Evolutionary conservation across 37 sponge, comb jelly and placozoan species (phyloP).

Genomic region (Sycon ciliatum): DNA sequence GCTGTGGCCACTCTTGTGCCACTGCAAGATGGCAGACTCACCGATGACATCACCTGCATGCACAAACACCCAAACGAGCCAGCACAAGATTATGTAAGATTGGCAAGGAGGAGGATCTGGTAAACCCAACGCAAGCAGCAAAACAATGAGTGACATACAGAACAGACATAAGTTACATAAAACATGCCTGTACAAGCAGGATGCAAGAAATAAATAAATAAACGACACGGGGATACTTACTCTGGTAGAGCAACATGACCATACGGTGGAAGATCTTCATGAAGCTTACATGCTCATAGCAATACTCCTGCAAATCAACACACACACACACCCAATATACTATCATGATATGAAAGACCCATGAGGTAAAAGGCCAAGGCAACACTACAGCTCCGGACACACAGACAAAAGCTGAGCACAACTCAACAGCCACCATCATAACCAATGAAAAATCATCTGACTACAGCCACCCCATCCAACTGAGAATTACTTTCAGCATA

Average conservation of each 20-base stretch:
- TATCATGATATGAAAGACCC: neutral
- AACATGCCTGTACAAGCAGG: no score
- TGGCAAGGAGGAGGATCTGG: no score
- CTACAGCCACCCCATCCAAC: no score
- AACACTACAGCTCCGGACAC: neutral
- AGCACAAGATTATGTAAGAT: no score
- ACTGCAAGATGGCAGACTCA: conserved; percentile 84
- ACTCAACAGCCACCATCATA: no score
- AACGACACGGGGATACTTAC: conserved; percentile 43
- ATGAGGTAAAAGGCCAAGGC: neutral
- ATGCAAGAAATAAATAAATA: neutral
- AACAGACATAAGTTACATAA: neutral
- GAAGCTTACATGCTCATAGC: conserved; percentile 80
- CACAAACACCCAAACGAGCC: neutral
- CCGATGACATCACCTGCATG: conserved; percentile 66
- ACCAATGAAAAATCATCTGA: no score
- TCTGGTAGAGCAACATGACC: conserved; percentile 70
- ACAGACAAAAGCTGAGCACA: no score
- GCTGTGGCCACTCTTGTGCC: conserved; percentile 70
- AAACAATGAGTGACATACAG: no score
- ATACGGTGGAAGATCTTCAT: conserved; percentile 84
- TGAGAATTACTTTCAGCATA: no score
- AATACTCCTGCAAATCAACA: conserved; percentile 77
- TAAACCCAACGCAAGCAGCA: no score
- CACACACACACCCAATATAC: neutral